These are phyloP conservation scores for Chouioia cunea DNA, from an alignment of 2,888 invertebrate genomes.

Conservation along the genomic window DNA sequence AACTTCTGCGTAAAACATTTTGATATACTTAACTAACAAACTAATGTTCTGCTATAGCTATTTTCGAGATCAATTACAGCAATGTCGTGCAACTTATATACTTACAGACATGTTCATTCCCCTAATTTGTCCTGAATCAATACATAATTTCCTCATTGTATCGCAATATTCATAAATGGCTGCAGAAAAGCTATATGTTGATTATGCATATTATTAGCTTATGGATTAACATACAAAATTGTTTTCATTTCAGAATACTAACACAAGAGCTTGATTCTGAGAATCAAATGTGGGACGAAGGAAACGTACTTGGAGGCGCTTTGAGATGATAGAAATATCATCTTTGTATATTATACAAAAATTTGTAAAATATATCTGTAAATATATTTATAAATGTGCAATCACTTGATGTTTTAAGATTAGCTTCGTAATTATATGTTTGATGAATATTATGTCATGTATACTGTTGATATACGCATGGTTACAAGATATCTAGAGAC, in stretches of 20 bases:
- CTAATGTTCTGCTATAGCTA: too few species aligned
- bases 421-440: too few species aligned
- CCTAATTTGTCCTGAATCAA: background rate
- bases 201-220: background rate
- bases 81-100: too few species aligned
- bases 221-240: conserved; percentile 1
- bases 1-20: too few species aligned
- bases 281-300: conserved; percentile 29
- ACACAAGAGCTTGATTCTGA: conserved; percentile 20
- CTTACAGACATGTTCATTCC: too few species aligned
- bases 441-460: too few species aligned
- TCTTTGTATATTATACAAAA: background rate
- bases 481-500: too few species aligned
- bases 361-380: background rate
- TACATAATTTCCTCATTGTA: background rate
- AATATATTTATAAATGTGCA: conserved; percentile 9
- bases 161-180: background rate
- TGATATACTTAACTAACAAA: background rate
- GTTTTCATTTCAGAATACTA: conserved; percentile 25
- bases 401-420: background rate
- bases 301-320: conserved; percentile 16
- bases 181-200: background rate
- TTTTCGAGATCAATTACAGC: too few species aligned
- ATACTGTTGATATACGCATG: too few species aligned
- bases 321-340: background rate